Evolutionary conservation across 1,140 invertebrate genomes (phyloP), one percentile per base, ranked within the genome.

Genomic region (Drosophila athabasca): DNA sequence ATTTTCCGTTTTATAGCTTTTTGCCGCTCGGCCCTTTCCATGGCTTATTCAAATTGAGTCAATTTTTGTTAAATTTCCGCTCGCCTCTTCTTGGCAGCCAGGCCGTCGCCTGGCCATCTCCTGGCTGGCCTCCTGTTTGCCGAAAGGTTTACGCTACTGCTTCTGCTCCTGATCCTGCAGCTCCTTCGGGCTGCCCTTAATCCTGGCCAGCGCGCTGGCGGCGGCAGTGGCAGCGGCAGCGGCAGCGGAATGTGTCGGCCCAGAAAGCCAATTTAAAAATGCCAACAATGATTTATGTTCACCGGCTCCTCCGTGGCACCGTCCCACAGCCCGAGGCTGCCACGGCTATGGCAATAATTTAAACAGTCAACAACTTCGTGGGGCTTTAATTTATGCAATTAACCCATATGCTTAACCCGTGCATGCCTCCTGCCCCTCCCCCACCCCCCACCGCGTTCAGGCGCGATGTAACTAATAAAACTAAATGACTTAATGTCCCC

Each of bases 31-130:
- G 44, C 49, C 53, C 13, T 35, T 65, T 58, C 49, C 50, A 53
- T 60, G 50, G 79, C 79, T 87, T 87, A 87, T 88, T 87, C 83
- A 88, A 87, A 88, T 88, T 88, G 76, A 87, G 59, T 88, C 70
- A 87, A 87, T 87, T 87, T 87, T 88, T 88, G 82, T 87, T 88
- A 79, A 87, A 87, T 87, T 87, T 87, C 83, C 83, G 81, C 59
- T 85, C 51, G 61, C 64, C 50, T 66, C 46, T 61, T 49, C 61
- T 74, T 65, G 71, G 43, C 43, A 39, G 52, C 24, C 24, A 39
- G 17, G 51, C 43, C 39, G 55, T 60, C 62, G 53, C 71, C 62
- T 60, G n/a, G 17, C 17, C 17, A 19, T 0, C 17, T 19, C 8
- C 43, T 43, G 39, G 46, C 11, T 17, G 19, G 17, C 17, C 17